These are phyloP conservation scores for Toxotes chatareus DNA, from an alignment of 2,113 vertebrate genomes.

Conservation along the genomic window DNA sequence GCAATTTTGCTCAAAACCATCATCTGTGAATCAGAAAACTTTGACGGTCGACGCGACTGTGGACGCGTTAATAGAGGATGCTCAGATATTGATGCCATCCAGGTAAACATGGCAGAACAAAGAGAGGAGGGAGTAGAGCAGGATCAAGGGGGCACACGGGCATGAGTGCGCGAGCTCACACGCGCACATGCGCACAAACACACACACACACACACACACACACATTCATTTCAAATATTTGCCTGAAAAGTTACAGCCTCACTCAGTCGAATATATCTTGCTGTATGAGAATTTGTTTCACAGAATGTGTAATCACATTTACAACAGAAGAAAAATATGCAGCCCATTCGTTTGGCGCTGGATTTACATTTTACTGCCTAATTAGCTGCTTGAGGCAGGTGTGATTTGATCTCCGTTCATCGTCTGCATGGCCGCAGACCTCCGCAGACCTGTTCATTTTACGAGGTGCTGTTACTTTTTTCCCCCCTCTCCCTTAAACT, in stretches of 20 bases:
- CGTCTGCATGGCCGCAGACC: constrained; percentile 8
- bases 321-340: neutral
- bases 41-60: no score
- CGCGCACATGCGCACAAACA: neutral
- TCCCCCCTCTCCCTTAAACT: neutral
- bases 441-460: constrained; percentile 39
- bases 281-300: neutral
- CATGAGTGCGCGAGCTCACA: no score
- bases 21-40: neutral
- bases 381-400: constrained; percentile 25
- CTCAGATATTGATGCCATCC: neutral
- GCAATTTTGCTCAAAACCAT: neutral
- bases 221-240: neutral
- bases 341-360: neutral
- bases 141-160: neutral
- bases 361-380: neutral
- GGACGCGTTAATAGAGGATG: neutral
- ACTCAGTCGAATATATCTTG: no score
- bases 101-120: constrained; percentile 28
- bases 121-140: neutral
- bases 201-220: neutral
- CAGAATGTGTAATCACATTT: neutral
- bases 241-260: neutral
- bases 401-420: constrained; percentile 1
- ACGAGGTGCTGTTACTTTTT: constrained; percentile 23